These are phyloP conservation scores for Bimastos eiseni DNA, from an alignment of 2,888 invertebrate genomes.

Conservation along the genomic window DNA sequence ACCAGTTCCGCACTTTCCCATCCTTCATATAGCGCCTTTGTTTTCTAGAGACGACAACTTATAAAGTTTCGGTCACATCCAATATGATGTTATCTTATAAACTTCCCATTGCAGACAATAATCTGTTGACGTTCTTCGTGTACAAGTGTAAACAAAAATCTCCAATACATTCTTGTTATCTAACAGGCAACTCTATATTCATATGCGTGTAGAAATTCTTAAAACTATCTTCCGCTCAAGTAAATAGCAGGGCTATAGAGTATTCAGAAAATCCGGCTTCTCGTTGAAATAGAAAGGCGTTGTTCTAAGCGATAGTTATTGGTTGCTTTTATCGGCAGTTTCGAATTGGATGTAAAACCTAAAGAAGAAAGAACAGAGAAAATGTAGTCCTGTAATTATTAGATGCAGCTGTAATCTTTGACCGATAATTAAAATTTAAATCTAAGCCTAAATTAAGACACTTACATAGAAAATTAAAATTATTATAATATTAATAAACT, in stretches of 20 bases:
- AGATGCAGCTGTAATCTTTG: too few relatives aligned
- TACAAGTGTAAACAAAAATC: background rate
- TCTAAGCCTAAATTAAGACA: background rate
- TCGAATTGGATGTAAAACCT: background rate
- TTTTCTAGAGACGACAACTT: background rate
- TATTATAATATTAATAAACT: too few relatives aligned
- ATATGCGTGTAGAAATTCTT: background rate
- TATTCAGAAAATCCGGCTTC: background rate
- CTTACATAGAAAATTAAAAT: background rate
- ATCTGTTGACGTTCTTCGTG: background rate
- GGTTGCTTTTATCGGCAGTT: background rate
- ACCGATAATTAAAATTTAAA: too few relatives aligned
- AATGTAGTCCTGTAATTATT: too few relatives aligned
- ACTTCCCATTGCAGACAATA: background rate
- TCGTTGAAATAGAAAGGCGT: background rate
- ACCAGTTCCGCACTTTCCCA: background rate
- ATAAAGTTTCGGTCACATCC: background rate
- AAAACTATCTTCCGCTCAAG: background rate
- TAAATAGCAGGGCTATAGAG: background rate
- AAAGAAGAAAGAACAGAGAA: background rate
- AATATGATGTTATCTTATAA: too few relatives aligned
- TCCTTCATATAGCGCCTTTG: background rate
- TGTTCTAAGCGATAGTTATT: background rate
- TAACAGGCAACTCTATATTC: background rate
- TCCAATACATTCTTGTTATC: background rate